A percentile compares a stretch with the other conserved stretches of the same genome.
These are phyloP conservation scores for Ladona fulva DNA, from an alignment of 1,140 invertebrate genomes.

Conservation along the genomic window DNA sequence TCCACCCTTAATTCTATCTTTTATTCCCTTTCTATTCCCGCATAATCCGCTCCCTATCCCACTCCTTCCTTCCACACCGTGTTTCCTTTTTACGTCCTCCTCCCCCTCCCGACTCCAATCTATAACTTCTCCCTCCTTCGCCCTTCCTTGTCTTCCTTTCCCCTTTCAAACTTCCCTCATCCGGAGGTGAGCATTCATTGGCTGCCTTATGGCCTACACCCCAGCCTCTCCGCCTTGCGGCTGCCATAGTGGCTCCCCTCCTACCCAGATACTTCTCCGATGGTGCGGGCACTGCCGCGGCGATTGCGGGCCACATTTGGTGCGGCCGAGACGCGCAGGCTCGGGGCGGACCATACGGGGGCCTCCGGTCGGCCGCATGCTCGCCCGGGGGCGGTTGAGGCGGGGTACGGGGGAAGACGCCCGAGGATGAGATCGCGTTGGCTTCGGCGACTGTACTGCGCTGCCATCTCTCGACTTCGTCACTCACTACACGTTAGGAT, in stretches of 20 bases:
- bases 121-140: neutral
- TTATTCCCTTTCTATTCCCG: neutral
- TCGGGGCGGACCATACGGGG: neutral
- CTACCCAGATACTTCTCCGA: neutral
- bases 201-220: neutral
- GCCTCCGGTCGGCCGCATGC: neutral
- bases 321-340: neutral
- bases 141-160: too few species aligned
- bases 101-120: neutral
- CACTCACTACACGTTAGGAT: neutral
- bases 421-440: neutral
- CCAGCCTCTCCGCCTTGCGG: neutral
- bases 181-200: neutral
- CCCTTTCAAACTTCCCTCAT: conserved; percentile 1
- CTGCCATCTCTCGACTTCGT: neutral
- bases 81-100: neutral
- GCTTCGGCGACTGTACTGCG: neutral
- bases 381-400: neutral
- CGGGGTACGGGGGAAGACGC: neutral
- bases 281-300: neutral
- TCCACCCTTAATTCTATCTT: too few species aligned
- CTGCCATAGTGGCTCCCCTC: neutral
- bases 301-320: neutral
- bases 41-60: neutral
- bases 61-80: neutral